Evolutionary conservation across 2,113 vertebrate species (phyloP).

Genomic region (Speoplatyrhinus poulsoni): DNA sequence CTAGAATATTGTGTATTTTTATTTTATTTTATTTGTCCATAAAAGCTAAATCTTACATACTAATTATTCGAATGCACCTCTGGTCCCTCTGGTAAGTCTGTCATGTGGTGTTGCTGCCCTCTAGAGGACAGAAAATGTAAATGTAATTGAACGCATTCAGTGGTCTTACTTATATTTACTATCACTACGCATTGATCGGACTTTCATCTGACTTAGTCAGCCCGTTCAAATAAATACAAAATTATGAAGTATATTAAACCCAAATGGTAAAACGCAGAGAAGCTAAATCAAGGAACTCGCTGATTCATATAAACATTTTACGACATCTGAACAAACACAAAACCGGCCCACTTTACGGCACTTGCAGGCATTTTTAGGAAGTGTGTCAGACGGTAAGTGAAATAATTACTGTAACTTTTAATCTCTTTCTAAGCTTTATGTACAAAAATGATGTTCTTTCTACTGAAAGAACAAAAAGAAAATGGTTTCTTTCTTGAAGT

Average conservation of each 20-base stretch:
- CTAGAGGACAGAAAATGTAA: not conserved
- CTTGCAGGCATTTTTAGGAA: not conserved
- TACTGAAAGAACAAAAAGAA: no score
- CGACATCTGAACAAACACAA: slow-evolving; percentile 44
- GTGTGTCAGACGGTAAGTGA: no score
- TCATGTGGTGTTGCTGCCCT: not conserved
- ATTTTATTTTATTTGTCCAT: no score
- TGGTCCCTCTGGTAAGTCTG: not conserved
- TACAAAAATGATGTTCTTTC: no score
- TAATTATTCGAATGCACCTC: not conserved
- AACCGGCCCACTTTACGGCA: slow-evolving; percentile 39
- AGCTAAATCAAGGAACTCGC: not conserved
- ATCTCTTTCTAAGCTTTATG: no score
- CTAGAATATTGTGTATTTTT: no score
- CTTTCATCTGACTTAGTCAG: not conserved
- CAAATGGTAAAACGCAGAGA: not conserved
- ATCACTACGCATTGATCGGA: not conserved
- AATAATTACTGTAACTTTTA: no score
- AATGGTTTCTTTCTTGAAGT: no score
- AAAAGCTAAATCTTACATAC: no score
- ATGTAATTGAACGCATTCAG: not conserved
- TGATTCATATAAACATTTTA: not conserved
- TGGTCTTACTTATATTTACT: not conserved
- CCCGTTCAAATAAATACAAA: not conserved
- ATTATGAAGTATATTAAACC: not conserved